Evolutionary conservation across 2,888 invertebrate species (phyloP).

Genomic region (Leucophenga maculata): DNA sequence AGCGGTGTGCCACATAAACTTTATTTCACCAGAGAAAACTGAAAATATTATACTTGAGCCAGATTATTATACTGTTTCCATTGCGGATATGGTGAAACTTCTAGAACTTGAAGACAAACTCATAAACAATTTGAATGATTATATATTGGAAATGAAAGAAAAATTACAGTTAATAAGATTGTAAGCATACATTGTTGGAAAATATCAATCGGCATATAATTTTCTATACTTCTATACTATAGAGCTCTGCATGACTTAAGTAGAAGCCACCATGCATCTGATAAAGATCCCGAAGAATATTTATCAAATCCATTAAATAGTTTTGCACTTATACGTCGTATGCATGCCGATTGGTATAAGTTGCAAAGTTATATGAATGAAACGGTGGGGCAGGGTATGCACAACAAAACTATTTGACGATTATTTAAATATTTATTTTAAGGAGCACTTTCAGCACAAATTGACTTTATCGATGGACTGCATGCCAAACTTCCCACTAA

Average conservation of each 20-base stretch:
- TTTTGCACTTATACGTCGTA: constrained; percentile 55
- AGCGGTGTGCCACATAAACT: no score
- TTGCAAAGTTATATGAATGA: constrained; percentile 43
- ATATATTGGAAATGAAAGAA: constrained; percentile 23
- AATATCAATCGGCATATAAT: no score
- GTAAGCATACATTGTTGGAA: background rate
- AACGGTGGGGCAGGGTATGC: constrained; percentile 46
- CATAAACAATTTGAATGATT: background rate
- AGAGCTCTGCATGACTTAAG: no score
- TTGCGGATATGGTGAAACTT: no score
- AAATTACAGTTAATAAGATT: constrained; percentile 21
- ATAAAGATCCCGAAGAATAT: constrained; percentile 47
- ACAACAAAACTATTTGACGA: no score
- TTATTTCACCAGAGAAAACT: no score
- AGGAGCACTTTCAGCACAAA: background rate
- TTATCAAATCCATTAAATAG: constrained; percentile 57
- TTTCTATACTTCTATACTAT: no score
- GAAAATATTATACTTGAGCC: no score
- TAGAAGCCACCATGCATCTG: background rate
- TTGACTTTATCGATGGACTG: constrained; percentile 1
- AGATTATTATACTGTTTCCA: no score
- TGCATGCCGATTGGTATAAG: constrained; percentile 56
- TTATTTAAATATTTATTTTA: background rate
- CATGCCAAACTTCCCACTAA: constrained; percentile 7
- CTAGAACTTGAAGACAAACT: no score